These are phyloP conservation scores for Clarias magur DNA, from an alignment of 2,113 vertebrate genomes.

Conservation along the genomic window DNA sequence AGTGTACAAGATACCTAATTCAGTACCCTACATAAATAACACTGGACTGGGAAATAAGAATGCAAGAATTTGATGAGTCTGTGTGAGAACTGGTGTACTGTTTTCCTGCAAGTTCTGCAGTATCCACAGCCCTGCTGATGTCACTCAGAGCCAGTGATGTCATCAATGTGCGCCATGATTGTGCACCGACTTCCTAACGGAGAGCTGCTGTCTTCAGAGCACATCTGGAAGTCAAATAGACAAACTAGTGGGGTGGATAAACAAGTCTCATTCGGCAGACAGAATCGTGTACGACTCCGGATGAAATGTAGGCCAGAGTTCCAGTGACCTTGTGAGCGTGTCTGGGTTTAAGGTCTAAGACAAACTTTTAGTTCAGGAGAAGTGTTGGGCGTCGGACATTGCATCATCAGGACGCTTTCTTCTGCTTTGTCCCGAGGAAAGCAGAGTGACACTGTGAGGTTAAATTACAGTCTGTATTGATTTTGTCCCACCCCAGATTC, in stretches of 20 bases:
- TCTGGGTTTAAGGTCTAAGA: neutral
- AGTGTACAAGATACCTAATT: neutral
- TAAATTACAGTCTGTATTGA: slow-evolving; percentile 39
- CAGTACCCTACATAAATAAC: neutral
- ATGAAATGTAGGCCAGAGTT: neutral
- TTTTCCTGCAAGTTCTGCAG: slow-evolving; percentile 27
- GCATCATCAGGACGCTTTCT: neutral
- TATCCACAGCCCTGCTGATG: neutral
- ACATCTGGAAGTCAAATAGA: neutral
- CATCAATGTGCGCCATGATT: neutral
- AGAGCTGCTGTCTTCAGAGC: neutral
- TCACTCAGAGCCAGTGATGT: slow-evolving; percentile 25
- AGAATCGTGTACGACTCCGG: neutral
- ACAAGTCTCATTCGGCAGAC: too few relatives aligned
- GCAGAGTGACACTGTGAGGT: neutral
- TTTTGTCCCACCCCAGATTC: slow-evolving; percentile 3
- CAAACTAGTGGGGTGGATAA: neutral
- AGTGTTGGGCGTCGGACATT: neutral
- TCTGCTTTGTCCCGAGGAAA: neutral
- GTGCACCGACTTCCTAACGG: neutral
- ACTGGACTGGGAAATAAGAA: neutral
- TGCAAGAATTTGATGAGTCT: neutral
- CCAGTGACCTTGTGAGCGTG: neutral
- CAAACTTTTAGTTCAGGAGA: neutral
- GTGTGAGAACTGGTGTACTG: slow-evolving; percentile 29